A percentile compares a stretch with the other conserved stretches of the same genome.
Conservation (phyloP, 2,113 vertebrate species). For the Dipodomys spectabilis region DNA sequence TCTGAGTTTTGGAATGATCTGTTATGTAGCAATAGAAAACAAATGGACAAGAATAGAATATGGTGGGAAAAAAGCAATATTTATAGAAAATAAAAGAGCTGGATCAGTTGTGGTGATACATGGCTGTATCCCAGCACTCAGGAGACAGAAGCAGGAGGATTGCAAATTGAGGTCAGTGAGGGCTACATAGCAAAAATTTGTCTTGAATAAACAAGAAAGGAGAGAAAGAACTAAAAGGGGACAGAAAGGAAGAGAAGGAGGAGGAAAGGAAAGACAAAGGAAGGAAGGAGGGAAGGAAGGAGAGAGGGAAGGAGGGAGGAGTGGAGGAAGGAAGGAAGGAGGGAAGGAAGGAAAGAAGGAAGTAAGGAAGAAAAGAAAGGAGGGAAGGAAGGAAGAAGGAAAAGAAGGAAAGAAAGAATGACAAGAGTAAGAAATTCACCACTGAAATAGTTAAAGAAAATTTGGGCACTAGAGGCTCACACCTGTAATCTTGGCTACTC, state of each 20-base stretch:
- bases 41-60: background rate
- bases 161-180: background rate
- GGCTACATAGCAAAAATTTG: too few species aligned
- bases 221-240: background rate
- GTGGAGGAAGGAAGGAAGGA: too few species aligned
- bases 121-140: background rate
- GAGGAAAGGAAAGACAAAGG: background rate
- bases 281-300: background rate
- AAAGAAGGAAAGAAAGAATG: too few species aligned
- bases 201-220: too few species aligned
- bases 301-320: background rate
- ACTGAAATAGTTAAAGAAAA: conserved; percentile 8
- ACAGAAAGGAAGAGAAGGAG: background rate
- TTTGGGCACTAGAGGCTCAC: too few species aligned
- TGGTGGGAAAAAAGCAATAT: background rate
- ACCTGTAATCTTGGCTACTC: too few species aligned
- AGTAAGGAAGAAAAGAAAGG: background rate
- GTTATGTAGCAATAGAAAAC: background rate
- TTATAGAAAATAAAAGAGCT: background rate
- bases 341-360: too few species aligned
- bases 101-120: background rate
- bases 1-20: background rate
- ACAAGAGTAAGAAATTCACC: background rate
- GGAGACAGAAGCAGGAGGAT: background rate
- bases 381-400: background rate